phyloP scores from a whole-genome alignment of 2,113 vertebrate species.

The Ailurus styani region DNA sequence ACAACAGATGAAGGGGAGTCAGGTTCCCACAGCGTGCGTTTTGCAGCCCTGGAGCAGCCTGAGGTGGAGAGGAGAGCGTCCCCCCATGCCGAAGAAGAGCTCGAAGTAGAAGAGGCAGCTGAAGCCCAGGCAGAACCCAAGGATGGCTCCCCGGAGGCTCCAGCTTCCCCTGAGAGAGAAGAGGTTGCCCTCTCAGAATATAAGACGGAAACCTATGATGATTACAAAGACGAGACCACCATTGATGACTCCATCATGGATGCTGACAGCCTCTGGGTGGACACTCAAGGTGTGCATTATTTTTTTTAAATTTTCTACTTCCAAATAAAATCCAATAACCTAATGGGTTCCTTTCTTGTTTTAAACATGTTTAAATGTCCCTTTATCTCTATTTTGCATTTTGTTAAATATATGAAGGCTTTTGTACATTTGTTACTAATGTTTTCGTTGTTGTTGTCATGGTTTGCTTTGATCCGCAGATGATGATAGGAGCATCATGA shows the following conservation, averaged over 20 bases:
- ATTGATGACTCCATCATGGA: constrained; percentile 98
- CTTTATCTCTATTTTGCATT: constrained; percentile 63
- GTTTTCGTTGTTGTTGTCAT: constrained; percentile 76
- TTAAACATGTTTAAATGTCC: constrained; percentile 39
- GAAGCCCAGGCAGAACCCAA: constrained; percentile 86
- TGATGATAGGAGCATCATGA: constrained; percentile 96
- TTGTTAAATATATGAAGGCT: constrained; percentile 40
- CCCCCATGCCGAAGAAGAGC: constrained; percentile 79
- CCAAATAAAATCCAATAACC: constrained; percentile 66
- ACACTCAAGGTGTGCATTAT: constrained; percentile 94
- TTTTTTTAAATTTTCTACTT: constrained; percentile 72
- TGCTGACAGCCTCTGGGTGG: constrained; percentile 97
- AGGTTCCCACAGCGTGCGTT: constrained; percentile 93
- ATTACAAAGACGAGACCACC: constrained; percentile 96
- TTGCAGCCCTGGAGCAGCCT: constrained; percentile 86
- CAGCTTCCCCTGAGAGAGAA: constrained; percentile 83
- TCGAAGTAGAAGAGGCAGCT: constrained; percentile 73
- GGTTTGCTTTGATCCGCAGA: constrained; percentile 89
- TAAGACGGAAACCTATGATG: constrained; percentile 92
- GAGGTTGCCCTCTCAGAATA: constrained; percentile 86
- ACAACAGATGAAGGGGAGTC: constrained; percentile 94
- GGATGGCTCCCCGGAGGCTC: constrained; percentile 84
- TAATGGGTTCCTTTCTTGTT: constrained; percentile 27
- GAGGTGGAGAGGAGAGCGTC: constrained; percentile 80
- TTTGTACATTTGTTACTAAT: constrained; percentile 79